phyloP scores from a whole-genome alignment of 1,140 invertebrate genomes.

The Carposina sasakii region DNA sequence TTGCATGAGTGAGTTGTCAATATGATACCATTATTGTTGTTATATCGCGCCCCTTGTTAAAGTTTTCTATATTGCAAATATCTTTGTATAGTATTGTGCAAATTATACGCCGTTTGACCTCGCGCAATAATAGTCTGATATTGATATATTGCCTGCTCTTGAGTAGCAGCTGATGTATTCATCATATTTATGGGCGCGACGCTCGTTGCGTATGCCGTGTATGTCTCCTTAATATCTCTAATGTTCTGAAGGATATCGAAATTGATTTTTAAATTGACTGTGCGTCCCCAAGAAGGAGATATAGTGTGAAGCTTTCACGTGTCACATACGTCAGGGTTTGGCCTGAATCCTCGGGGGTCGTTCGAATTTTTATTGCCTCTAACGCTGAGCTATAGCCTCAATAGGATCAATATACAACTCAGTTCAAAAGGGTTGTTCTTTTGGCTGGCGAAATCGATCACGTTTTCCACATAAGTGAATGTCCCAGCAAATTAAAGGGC shows the following conservation, averaged over 20 bases:
- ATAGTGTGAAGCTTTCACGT: slow-evolving; percentile 52
- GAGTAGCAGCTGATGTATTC: slow-evolving; percentile 43
- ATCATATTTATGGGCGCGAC: slow-evolving; percentile 35
- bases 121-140: slow-evolving; percentile 46
- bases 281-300: slow-evolving; percentile 42
- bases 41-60: slow-evolving; percentile 35
- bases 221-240: slow-evolving; percentile 4
- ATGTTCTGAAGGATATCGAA: slow-evolving; percentile 36
- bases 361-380: slow-evolving; percentile 64
- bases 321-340: slow-evolving; percentile 67
- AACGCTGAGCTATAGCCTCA: slow-evolving; percentile 59
- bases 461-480: too few relatives aligned
- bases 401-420: slow-evolving; percentile 45
- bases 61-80: slow-evolving; percentile 30
- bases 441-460: too few relatives aligned
- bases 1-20: slow-evolving; percentile 53
- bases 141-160: slow-evolving; percentile 53
- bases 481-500: slow-evolving; percentile 27
- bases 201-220: slow-evolving; percentile 20
- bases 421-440: slow-evolving; percentile 40
- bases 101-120: slow-evolving; percentile 51
- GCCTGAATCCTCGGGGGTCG: slow-evolving; percentile 59
- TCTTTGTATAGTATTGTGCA: slow-evolving; percentile 36
- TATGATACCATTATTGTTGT: slow-evolving; percentile 34
- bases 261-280: slow-evolving; percentile 55